phyloP scores from a whole-genome alignment of 1,140 invertebrate species.

The Fopius arisanus region DNA sequence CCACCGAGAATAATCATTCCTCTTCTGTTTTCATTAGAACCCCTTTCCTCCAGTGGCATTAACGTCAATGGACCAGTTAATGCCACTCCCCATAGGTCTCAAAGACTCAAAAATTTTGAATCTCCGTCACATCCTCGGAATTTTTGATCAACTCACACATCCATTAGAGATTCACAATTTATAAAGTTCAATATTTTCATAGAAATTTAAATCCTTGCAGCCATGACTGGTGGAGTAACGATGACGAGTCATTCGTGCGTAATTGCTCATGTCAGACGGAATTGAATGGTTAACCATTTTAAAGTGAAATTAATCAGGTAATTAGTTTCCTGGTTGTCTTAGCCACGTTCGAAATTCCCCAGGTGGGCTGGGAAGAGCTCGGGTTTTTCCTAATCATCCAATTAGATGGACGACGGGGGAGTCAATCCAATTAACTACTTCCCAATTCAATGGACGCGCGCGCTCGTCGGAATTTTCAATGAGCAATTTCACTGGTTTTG shows the following conservation, averaged over 20 bases:
- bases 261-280: not conserved
- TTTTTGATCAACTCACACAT: too few species aligned
- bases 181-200: too few species aligned
- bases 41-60: not conserved
- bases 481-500: not conserved
- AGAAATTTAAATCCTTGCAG: too few species aligned
- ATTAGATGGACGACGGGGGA: not conserved
- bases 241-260: too few species aligned
- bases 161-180: too few species aligned
- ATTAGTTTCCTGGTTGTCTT: not conserved
- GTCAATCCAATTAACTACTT: not conserved
- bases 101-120: too few species aligned
- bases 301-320: not conserved
- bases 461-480: not conserved
- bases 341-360: not conserved
- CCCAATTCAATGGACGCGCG: not conserved
- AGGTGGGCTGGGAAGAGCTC: not conserved
- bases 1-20: not conserved
- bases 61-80: too few species aligned
- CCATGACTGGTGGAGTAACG: too few species aligned
- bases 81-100: too few species aligned
- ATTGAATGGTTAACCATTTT: not conserved
- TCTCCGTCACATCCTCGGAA: too few species aligned
- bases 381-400: not conserved
- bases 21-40: not conserved